These are phyloP conservation scores for Patiria pectinifera DNA, from an alignment of 53 echinoderm and acorn worm genomes.

Conservation along the genomic window DNA sequence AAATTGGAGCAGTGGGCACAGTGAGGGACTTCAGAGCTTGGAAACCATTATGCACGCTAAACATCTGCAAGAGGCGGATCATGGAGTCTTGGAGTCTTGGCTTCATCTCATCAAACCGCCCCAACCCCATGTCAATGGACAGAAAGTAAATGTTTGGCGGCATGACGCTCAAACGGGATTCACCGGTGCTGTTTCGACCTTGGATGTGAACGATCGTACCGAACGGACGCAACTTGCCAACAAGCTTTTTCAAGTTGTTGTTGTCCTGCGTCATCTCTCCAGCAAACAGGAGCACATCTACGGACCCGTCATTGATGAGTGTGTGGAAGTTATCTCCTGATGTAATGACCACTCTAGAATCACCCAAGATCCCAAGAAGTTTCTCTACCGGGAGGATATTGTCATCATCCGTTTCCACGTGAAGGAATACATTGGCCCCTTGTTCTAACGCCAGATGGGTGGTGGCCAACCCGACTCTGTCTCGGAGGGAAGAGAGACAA, in stretches of 20 bases:
- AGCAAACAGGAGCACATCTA: slow-evolving; percentile 94
- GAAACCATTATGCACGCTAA: slow-evolving; percentile 96
- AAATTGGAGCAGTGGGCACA: slow-evolving; percentile 93
- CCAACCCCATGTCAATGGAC: slow-evolving; percentile 94
- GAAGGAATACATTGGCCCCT: slow-evolving; percentile 93
- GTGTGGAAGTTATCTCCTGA: slow-evolving; percentile 90
- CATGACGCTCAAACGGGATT: slow-evolving; percentile 78
- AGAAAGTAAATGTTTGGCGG: slow-evolving; percentile 94
- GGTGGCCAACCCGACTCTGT: slow-evolving; percentile 92
- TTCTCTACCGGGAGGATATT: slow-evolving; percentile 96
- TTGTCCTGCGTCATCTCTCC: slow-evolving; percentile 92
- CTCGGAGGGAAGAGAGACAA: slow-evolving; percentile 87
- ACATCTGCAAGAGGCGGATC: slow-evolving; percentile 92
- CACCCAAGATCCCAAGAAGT: slow-evolving; percentile 90
- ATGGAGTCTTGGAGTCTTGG: slow-evolving; percentile 91
- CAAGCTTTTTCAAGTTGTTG: slow-evolving; percentile 78
- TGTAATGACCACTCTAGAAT: slow-evolving; percentile 93
- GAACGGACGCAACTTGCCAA: slow-evolving; percentile 90
- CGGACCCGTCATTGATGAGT: slow-evolving; percentile 91
- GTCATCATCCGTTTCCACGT: slow-evolving; percentile 92
- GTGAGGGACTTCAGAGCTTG: slow-evolving; percentile 93
- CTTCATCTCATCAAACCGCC: slow-evolving; percentile 88
- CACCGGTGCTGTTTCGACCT: slow-evolving; percentile 74
- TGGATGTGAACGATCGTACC: slow-evolving; percentile 97
- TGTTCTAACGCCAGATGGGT: slow-evolving; percentile 96